A percentile compares a stretch with the other conserved stretches of the same genome.
Conservation (phyloP, 2,888 invertebrate species). For the Drosophila nr. perissopoda region DNA sequence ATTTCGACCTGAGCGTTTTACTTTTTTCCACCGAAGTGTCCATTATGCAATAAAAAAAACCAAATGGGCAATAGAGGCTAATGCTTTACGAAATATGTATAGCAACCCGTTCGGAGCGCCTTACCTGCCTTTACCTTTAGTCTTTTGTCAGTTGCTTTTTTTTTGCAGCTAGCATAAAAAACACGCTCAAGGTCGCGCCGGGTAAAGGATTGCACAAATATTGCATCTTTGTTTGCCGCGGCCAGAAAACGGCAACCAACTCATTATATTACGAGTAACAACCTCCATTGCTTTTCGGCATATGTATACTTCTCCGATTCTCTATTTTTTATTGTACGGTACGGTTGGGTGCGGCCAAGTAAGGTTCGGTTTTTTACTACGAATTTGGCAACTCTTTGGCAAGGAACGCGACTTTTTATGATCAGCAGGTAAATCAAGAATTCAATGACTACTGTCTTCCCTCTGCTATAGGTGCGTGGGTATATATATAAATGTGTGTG, state of each 20-base stretch:
- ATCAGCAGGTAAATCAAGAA: slow-evolving; percentile 51
- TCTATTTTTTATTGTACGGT: slow-evolving; percentile 42
- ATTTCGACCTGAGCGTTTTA: slow-evolving; percentile 19
- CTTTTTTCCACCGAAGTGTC: slow-evolving; percentile 62
- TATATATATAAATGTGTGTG: slow-evolving; percentile 3
- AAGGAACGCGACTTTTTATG: slow-evolving; percentile 62
- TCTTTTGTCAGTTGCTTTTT: neutral
- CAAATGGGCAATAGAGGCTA: slow-evolving; percentile 49
- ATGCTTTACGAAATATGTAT: slow-evolving; percentile 26
- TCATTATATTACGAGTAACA: slow-evolving; percentile 62
- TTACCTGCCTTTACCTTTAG: slow-evolving; percentile 49
- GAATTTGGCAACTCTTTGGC: slow-evolving; percentile 76
- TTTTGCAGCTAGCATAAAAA: slow-evolving; percentile 51
- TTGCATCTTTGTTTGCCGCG: slow-evolving; percentile 73
- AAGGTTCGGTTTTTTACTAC: slow-evolving; percentile 53
- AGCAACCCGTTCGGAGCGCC: slow-evolving; percentile 60
- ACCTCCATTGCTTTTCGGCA: slow-evolving; percentile 33
- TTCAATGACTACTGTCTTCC: slow-evolving; percentile 37
- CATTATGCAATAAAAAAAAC: slow-evolving; percentile 76
- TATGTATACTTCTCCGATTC: slow-evolving; percentile 15
- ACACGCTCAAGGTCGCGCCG: slow-evolving; percentile 60
- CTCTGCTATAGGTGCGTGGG: slow-evolving; percentile 6
- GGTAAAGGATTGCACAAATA: slow-evolving; percentile 83
- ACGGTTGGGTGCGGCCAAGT: neutral
- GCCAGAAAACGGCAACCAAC: slow-evolving; percentile 42